Evolutionary conservation across 1,140 invertebrate genomes (phyloP), one percentile per base, ranked within the genome.

Genomic region (Drosophila saltans): DNA sequence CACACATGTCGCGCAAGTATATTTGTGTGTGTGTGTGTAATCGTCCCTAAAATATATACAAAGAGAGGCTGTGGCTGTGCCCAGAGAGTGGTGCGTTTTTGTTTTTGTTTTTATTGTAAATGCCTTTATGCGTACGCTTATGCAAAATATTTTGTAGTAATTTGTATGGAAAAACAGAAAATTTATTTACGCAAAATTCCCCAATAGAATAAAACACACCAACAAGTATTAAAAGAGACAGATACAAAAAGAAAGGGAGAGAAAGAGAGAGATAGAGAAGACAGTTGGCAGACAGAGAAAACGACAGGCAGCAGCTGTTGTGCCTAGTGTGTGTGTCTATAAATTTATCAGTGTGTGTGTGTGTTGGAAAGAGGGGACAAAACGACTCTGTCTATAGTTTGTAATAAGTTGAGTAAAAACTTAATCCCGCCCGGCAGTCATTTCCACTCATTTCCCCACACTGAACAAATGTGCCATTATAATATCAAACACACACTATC

Each of bases 101-200:
- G 69, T 86, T 69, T 81, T 82, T 86, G 75, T 70, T 88, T 88
- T 77, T 83, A 88, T 86, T 79, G 76, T 70, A 88, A 88, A 86
- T 83, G 71, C 77, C 78, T 74, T 80, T 66, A 83, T 86, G 80
- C 73, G 80, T 70, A 73, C 57, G 63, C 67, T 68, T 81, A 88
- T 86, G 83, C 83, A 89, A 89, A 88, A 89, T 89, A 89, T 88
- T 89, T 88, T 83, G 80, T 72, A 80, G 77, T 83, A 89, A 88
- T 88, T 88, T 89, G 83, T 89, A 66, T 69, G 69, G 57, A 70
- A 88, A 76, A 60, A 58, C 67, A 81, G 45, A 60, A 69, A 85
- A 85, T 84, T 78, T 85, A 85, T 84, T 84, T 78, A 79, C 81
- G 72, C 67, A 66, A 79, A 76, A 74, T 78, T 80, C 74, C 77